Percentiles rank a stretch among this genome's conserved stretches.
These are phyloP conservation scores for Mesopsocus fuscifrons DNA, from an alignment of 2,888 invertebrate genomes.

Conservation along the genomic window DNA sequence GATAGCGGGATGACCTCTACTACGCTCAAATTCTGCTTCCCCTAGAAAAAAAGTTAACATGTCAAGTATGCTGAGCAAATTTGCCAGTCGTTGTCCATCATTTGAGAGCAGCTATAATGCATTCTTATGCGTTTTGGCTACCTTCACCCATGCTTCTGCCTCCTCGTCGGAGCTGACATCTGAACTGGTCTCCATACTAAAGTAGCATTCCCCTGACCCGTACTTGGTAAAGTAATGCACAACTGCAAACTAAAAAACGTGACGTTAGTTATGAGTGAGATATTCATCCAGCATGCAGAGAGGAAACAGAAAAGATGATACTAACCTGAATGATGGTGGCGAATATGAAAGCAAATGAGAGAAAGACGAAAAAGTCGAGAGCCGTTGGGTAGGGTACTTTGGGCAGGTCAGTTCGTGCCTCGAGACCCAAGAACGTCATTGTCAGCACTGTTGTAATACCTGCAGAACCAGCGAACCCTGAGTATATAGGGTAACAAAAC, in stretches of 20 bases:
- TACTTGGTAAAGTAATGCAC: conserved; percentile 75
- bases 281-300: too few species aligned
- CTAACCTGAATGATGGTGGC: conserved; percentile 54
- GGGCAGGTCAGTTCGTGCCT: conserved; percentile 61
- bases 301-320: too few species aligned
- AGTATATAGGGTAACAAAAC: too few species aligned
- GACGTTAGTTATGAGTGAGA: too few species aligned
- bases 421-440: conserved; percentile 65
- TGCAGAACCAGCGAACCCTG: too few species aligned
- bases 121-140: too few species aligned
- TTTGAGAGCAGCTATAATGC: too few species aligned
- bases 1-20: conserved; percentile 5
- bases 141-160: too few species aligned
- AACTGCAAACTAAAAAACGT: conserved; percentile 41
- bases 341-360: conserved; percentile 61
- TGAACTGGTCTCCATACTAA: conserved; percentile 40
- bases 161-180: conserved; percentile 36
- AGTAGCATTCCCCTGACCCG: conserved; percentile 60
- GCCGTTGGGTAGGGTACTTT: conserved; percentile 78
- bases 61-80: conserved; percentile 16
- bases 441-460: conserved; percentile 69
- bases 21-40: conserved; percentile 5
- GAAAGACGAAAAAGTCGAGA: conserved; percentile 62
- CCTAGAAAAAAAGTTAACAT: conserved; percentile 15
- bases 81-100: too few species aligned